These are phyloP conservation scores for Elymnias hypermnestra DNA, from an alignment of 1,140 invertebrate species.

Conservation along the genomic window DNA sequence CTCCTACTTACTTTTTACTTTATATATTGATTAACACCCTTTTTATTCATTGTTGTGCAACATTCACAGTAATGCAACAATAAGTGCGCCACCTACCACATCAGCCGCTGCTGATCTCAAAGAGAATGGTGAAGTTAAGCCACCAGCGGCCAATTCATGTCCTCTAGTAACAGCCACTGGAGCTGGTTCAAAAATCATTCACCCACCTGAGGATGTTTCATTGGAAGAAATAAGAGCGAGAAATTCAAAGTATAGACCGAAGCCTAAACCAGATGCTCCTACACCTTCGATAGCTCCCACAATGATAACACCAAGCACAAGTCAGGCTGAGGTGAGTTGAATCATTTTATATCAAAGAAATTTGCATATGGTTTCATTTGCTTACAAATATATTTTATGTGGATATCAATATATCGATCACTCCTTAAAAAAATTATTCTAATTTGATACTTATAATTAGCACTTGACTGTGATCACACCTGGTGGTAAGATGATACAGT, in stretches of 20 bases:
- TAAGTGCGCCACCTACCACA: conserved; percentile 81
- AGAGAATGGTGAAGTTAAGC: conserved; percentile 64
- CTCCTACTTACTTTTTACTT: no score
- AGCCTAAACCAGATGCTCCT: conserved; percentile 46
- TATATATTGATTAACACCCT: no score
- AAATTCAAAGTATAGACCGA: conserved; percentile 83
- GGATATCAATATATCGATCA: no score
- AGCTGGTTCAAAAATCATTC: conserved; percentile 93
- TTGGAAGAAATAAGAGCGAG: conserved; percentile 91
- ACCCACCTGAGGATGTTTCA: conserved; percentile 95
- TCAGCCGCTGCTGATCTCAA: conserved; percentile 53
- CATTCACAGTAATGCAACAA: conserved; percentile 78
- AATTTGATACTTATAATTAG: no score
- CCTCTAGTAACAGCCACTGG: conserved; percentile 87
- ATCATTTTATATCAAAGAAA: no score
- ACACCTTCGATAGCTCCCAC: conserved; percentile 28
- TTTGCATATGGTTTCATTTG: no score
- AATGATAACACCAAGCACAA: conserved; percentile 67
- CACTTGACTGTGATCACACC: no score
- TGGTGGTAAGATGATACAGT: no score
- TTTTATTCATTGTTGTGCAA: no score
- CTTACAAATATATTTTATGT: no score
- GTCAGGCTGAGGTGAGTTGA: conserved; percentile 76
- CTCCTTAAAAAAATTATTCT: no score
- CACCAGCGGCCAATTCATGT: conserved; percentile 79